phyloP scores from a whole-genome alignment of 2,797 vertebrate species.

The Petrocephalus sullivani region DNA sequence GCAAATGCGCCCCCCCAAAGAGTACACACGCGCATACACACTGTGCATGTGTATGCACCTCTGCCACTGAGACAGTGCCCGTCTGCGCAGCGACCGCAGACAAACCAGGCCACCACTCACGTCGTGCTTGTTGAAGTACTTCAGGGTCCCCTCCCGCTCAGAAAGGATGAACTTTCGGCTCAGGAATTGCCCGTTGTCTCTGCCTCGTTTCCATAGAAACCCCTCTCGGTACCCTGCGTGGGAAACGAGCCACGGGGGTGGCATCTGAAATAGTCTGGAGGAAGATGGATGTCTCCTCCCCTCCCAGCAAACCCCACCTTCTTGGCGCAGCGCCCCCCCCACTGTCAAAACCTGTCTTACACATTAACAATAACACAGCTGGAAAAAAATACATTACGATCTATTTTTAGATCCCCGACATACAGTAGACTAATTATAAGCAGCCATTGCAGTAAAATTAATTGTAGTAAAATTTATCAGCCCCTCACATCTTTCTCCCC shows the following conservation, averaged over 20 bases:
- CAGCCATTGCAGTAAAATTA: slow-evolving; percentile 1
- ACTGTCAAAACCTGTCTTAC: not conserved
- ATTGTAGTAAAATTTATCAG: not conserved
- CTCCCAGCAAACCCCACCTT: not conserved
- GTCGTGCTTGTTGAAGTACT: slow-evolving; percentile 96
- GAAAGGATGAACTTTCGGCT: slow-evolving; percentile 92
- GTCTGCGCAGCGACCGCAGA: not conserved
- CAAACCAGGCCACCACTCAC: slow-evolving; percentile 59
- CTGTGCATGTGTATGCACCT: not conserved
- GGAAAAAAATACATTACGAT: slow-evolving; percentile 16
- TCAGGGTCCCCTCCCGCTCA: slow-evolving; percentile 86
- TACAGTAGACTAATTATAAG: not conserved
- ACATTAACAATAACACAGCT: not conserved
- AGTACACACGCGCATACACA: too few species aligned
- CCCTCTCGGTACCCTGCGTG: slow-evolving; percentile 88
- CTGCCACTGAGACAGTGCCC: not conserved
- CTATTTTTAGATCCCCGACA: slow-evolving; percentile 40
- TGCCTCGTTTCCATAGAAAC: slow-evolving; percentile 91
- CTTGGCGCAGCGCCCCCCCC: not conserved
- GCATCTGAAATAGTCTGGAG: not conserved
- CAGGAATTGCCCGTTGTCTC: slow-evolving; percentile 93
- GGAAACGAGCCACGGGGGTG: not conserved
- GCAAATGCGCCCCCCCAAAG: not conserved
- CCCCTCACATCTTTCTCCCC: not conserved
- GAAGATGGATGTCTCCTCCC: not conserved